Percentiles rank a stretch among this genome's conserved stretches.
Evolutionary conservation across 2,797 vertebrate genomes (phyloP).

Genomic region (Cryptoblepharus egeriae): DNA sequence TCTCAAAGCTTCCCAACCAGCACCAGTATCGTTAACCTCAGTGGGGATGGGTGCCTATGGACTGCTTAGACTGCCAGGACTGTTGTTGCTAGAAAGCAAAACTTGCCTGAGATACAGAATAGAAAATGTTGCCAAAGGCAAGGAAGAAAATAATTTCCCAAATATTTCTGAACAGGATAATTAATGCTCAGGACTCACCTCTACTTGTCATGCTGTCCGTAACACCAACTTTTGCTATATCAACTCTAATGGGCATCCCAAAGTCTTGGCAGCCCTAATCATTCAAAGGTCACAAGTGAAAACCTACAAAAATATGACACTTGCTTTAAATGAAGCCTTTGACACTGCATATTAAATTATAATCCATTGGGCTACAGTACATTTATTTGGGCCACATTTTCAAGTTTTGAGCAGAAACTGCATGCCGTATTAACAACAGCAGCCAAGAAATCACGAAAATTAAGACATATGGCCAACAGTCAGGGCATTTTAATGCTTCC

Average conservation of each 20-base stretch:
- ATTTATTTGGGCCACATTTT: constrained; percentile 11
- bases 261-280: constrained; percentile 22
- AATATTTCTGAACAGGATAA: constrained; percentile 37
- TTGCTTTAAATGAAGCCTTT: constrained; percentile 10
- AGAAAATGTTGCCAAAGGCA: constrained; percentile 35
- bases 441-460: neutral
- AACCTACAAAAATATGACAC: constrained; percentile 4
- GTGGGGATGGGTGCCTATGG: neutral
- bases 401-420: neutral
- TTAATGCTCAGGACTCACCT: constrained; percentile 24
- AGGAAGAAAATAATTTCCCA: constrained; percentile 17
- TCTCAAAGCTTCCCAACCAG: constrained; percentile 14
- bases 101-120: constrained; percentile 9
- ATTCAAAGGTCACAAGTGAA: constrained; percentile 22
- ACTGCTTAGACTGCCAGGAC: neutral
- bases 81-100: constrained; percentile 20
- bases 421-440: neutral
- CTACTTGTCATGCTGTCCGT: neutral
- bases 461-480: neutral
- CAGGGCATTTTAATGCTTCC: constrained; percentile 2
- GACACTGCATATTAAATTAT: constrained; percentile 15
- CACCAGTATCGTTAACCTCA: neutral
- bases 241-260: constrained; percentile 9
- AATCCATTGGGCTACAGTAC: constrained; percentile 1
- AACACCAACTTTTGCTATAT: neutral